Evolutionary conservation across 2,113 vertebrate species (phyloP), one percentile per base, ranked within the genome.

Genomic region (Salvelinus fontinalis): DNA sequence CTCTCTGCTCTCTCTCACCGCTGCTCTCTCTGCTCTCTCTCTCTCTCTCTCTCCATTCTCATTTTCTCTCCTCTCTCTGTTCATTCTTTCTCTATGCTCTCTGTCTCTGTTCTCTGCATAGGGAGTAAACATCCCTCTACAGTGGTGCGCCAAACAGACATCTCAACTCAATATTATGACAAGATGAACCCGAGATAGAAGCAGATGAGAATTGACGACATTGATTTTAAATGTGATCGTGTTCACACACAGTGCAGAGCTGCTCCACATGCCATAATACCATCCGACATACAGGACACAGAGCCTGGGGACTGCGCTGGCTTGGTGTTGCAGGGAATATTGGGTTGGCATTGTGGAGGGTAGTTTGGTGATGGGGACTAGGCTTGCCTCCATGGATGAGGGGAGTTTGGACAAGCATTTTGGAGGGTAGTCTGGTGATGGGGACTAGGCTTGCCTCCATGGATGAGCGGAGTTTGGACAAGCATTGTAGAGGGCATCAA

Each of bases 121-220:
- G 39, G 39, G 39, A 39, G 39, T 9, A 39, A 39, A 39, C 39
- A 39, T 9, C 39, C 34, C 39, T 39, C 39, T 39, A 39, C 39
- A 39, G 39, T 39, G 39, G 60, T 24, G 31, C 60, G 31, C 22
- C 66, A 62, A n/a, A 66, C 64, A 29, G 29, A 29, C 64, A 13
- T 12, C n/a, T 24, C 4, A 26, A 66, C 83, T 85, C 84, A 86
- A 88, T 85, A 88, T 90, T 89, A 83, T 74, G 75, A 81, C 70
- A 84, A 51, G 54, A 64, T 59, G 73, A 64, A 79, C 81, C 60
- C 65, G 34, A 79, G 76, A 79, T 77, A 78, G 26, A 80, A 54
- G 70, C 79, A 79, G 80, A 84, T 87, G 81, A 82, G 84, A 86
- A 22, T 73, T 57, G 59, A 31, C 27, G 68, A 81, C 79, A 78